These are phyloP conservation scores for Protonemura montana DNA, from an alignment of 2,888 invertebrate genomes.

Conservation along the genomic window DNA sequence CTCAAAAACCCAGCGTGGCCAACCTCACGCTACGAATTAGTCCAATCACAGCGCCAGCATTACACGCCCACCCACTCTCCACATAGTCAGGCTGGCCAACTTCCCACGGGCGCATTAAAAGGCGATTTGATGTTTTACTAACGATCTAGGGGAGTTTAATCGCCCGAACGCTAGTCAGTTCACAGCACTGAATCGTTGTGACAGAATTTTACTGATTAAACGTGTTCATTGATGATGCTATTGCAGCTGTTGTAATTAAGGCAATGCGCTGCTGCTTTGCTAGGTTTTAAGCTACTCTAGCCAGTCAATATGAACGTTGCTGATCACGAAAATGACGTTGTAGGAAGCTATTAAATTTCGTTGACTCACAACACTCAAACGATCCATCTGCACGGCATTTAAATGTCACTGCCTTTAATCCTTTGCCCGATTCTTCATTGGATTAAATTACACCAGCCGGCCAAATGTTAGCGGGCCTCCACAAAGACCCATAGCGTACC, in stretches of 20 bases:
- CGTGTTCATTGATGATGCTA: neutral
- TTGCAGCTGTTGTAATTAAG: neutral
- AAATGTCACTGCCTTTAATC: neutral
- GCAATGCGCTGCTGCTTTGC: neutral
- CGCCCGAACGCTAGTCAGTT: neutral
- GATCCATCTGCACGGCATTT: neutral
- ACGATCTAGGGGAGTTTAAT: neutral
- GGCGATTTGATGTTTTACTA: neutral
- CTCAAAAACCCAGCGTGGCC: neutral
- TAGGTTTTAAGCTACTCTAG: too few relatives aligned
- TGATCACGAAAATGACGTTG: too few relatives aligned
- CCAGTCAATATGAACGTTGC: too few relatives aligned
- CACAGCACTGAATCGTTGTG: neutral
- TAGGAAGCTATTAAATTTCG: too few relatives aligned
- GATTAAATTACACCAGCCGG: neutral
- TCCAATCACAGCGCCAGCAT: neutral
- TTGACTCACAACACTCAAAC: too few relatives aligned
- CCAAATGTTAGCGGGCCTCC: neutral
- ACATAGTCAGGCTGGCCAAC: neutral
- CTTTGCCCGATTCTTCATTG: neutral
- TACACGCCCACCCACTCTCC: neutral
- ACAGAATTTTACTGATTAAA: neutral
- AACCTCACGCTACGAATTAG: neutral
- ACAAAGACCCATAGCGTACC: too few relatives aligned
- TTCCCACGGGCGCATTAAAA: constrained; percentile 12